Conservation (phyloP, 2,888 invertebrate genomes). For the Apantesis nais region DNA sequence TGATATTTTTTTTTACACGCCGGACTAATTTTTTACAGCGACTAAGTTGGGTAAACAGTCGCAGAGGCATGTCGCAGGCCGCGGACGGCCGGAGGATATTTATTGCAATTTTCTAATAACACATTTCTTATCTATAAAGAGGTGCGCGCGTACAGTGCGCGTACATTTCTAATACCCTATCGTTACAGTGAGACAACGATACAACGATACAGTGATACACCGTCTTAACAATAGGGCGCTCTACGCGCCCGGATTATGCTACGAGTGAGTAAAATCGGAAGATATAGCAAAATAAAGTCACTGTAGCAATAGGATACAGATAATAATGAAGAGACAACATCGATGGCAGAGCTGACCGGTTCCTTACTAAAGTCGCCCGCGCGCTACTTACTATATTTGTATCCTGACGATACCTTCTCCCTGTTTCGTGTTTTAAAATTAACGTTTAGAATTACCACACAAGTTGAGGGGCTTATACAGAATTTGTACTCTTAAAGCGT, state of each 20-base stretch:
- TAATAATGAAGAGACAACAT: conserved; percentile 77
- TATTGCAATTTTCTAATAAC: conserved; percentile 82
- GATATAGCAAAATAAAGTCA: conserved; percentile 75
- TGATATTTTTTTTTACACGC: conserved; percentile 79
- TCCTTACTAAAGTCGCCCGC: conserved; percentile 68
- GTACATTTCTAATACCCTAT: conserved; percentile 70
- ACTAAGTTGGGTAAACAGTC: conserved; percentile 68
- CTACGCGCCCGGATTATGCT: conserved; percentile 41
- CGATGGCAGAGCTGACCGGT: conserved; percentile 78
- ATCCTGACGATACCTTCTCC: conserved; percentile 68
- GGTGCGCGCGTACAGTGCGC: conserved; percentile 76
- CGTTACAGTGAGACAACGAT: conserved; percentile 72
- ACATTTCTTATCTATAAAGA: conserved; percentile 80
- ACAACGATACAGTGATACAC: conserved; percentile 54
- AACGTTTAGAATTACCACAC: conserved; percentile 80
- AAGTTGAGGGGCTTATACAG: conserved; percentile 87
- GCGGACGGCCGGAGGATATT: conserved; percentile 45
- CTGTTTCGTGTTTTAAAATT: conserved; percentile 77
- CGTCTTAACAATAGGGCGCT: conserved; percentile 36
- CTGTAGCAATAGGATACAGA: conserved; percentile 82
- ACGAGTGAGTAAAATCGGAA: conserved; percentile 63
- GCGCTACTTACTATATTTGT: conserved; percentile 60
- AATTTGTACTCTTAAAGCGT: conserved; percentile 90
- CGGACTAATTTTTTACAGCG: conserved; percentile 80
- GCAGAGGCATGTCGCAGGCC: conserved; percentile 55